phyloP scores from a whole-genome alignment of 1,140 invertebrate genomes.

The Drosophila quadrilineata region DNA sequence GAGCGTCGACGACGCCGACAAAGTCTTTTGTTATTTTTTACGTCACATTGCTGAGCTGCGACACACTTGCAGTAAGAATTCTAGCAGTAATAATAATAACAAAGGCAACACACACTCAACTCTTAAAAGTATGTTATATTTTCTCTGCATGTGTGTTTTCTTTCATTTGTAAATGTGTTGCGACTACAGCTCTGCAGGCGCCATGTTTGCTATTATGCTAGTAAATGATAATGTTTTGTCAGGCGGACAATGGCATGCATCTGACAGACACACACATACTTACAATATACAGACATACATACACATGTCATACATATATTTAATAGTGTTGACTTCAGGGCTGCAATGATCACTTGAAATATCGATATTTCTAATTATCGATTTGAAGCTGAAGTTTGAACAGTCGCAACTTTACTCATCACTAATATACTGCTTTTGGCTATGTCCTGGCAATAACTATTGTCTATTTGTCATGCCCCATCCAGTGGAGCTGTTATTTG shows the following conservation, averaged over 20 bases:
- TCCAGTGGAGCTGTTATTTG: constrained; percentile 28
- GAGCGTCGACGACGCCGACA: constrained; percentile 31
- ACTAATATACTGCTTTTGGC: constrained; percentile 16
- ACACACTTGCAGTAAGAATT: constrained; percentile 16
- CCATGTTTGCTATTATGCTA: constrained; percentile 26
- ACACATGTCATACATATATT: neutral
- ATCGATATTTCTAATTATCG: neutral
- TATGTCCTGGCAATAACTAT: constrained; percentile 44
- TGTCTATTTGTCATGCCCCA: constrained; percentile 59
- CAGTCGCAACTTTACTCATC: neutral
- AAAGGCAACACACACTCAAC: constrained; percentile 28
- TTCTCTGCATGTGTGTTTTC: constrained; percentile 4
- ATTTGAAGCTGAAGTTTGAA: neutral
- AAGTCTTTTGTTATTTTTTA: constrained; percentile 51
- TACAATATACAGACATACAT: neutral
- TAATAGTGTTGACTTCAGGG: constrained; percentile 2
- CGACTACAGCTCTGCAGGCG: constrained; percentile 20
- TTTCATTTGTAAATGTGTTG: constrained; percentile 16
- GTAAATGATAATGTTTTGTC: constrained; percentile 48
- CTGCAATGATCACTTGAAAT: neutral
- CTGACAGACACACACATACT: neutral
- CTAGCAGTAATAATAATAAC: constrained; percentile 48
- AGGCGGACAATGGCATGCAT: constrained; percentile 38
- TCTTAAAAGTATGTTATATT: constrained; percentile 56
- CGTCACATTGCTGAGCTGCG: constrained; percentile 42